phyloP scores from a whole-genome alignment of 2,113 vertebrate species.

The Anser cygnoides region DNA sequence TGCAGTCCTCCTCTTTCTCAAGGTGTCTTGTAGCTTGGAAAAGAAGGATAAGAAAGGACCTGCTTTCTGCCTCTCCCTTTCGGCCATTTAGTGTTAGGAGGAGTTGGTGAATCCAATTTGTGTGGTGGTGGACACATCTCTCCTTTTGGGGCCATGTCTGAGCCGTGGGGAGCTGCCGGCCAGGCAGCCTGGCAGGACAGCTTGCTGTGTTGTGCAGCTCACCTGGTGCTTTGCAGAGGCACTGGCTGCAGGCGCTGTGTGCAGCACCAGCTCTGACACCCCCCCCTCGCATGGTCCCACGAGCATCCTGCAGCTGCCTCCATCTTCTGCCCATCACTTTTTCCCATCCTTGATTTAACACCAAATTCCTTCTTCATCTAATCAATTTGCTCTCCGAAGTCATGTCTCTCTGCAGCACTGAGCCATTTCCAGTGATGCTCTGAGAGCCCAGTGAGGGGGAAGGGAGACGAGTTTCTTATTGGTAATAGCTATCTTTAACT shows the following conservation, averaged over 20 bases:
- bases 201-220: not conserved
- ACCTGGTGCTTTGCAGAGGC: not conserved
- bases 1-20: not conserved
- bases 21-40: not conserved
- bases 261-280: not conserved
- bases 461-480: not conserved
- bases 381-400: slow-evolving; percentile 13
- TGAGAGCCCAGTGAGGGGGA: not conserved
- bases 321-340: not conserved
- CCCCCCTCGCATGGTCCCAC: not conserved
- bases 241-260: not conserved
- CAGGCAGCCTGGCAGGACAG: not conserved
- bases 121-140: accelerated
- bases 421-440: slow-evolving; percentile 23
- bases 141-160: not conserved
- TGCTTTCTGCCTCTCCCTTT: not conserved
- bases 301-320: not conserved
- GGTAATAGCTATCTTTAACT: slow-evolving; percentile 15
- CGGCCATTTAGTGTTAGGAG: accelerated
- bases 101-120: not conserved
- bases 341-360: not conserved
- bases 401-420: slow-evolving; percentile 39
- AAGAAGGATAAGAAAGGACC: not conserved
- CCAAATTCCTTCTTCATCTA: not conserved
- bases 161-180: not conserved